Evolutionary conservation across 1,140 invertebrate species (phyloP).

Genomic region (Mylabris phalerata): DNA sequence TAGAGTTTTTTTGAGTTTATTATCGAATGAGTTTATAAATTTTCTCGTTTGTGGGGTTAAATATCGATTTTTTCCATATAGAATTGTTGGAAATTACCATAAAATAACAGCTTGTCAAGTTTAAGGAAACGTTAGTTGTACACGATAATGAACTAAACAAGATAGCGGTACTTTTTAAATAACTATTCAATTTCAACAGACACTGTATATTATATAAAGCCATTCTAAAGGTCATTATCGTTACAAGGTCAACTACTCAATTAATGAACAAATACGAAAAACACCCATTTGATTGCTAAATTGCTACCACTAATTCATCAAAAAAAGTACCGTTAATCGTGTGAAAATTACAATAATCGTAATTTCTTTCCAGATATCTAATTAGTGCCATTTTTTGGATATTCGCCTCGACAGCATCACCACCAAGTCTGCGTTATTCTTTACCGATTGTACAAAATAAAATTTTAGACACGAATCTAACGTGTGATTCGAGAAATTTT

Average conservation of each 20-base stretch:
- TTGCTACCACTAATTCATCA: background rate
- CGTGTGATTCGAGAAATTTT: constrained; percentile 33
- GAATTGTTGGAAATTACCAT: no score
- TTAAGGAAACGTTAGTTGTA: background rate
- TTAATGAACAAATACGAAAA: constrained; percentile 6
- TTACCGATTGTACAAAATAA: constrained; percentile 27
- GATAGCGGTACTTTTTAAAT: constrained; percentile 10
- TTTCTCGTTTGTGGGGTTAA: no score
- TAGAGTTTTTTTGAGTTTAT: no score
- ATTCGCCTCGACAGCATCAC: constrained; percentile 18
- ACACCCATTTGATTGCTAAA: background rate
- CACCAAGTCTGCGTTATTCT: constrained; percentile 26
- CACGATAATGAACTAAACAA: background rate
- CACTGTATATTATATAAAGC: background rate
- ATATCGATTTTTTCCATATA: no score
- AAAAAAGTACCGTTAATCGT: background rate
- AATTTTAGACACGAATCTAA: constrained; percentile 28
- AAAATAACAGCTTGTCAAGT: no score
- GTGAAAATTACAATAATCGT: no score
- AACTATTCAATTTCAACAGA: constrained; percentile 2
- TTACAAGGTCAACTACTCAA: constrained; percentile 7
- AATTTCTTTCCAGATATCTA: background rate
- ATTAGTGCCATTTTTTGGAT: background rate
- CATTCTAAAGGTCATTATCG: constrained; percentile 9
- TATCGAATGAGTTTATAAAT: no score